Evolutionary conservation across 2,113 vertebrate genomes (phyloP), one percentile per base, ranked within the genome.

Genomic region (Danionella cerebrum): DNA sequence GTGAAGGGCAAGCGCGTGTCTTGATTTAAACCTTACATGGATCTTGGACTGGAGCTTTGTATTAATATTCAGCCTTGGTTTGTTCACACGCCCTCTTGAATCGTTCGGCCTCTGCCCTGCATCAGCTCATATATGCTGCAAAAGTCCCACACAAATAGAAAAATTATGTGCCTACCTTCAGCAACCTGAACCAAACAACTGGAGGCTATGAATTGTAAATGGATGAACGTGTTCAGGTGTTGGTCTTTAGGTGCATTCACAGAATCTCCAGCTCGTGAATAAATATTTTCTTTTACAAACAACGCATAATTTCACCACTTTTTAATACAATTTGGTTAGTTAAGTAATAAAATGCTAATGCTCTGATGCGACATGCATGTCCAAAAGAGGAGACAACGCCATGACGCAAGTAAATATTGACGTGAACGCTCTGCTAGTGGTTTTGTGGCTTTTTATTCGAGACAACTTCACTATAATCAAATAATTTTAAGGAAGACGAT

Each of bases 91-190:
- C 39, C 58, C 39, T 45, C 25, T 45, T 60, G 58, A 33, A 24
- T 60, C 58, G 33, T 60, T 25, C 25, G 5, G 16, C 25, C 31
- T 42, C 38, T 44, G 10, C 38, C 41, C 57, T 24, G 38, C 27
- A 42, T 60, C 39, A 31, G 57, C 38, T 60, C 57, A 60, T 44
- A 60, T 14, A 24, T 57, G 54, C 19, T 57, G 33, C 35, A 58
- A n/a, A 41, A 58, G 24, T 16, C 14, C 6, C 0, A 2, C 9
- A 6, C 11, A 12, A 45, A 60, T 31, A 42, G 38, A 60, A 18
- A 29, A 19, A 8, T 31, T 60, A 16, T 60, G 9, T 45, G 44
- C 11, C 14, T 44, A 16, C 14, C 39, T 42, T 60, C 21, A 25
- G 31, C 11, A 11, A 14, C 12, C 53, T 38, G 33, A 33, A 33